A percentile compares a stretch with the other conserved stretches of the same genome.
These are phyloP conservation scores for Myotis pilosus DNA, from an alignment of 2,797 vertebrate species.

Conservation along the genomic window DNA sequence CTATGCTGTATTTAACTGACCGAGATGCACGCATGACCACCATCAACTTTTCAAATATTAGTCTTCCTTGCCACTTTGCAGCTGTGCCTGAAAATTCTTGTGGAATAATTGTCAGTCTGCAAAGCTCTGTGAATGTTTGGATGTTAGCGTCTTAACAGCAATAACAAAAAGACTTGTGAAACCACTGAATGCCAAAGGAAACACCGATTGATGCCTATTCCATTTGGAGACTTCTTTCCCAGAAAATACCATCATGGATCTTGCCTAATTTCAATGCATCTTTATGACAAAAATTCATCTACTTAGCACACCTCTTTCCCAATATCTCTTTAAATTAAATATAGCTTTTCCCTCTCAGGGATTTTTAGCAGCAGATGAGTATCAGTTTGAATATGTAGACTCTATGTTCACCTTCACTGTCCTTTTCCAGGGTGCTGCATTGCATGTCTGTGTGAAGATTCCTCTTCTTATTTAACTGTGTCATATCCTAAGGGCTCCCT, in stretches of 20 bases:
- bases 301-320: not conserved
- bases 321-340: not conserved
- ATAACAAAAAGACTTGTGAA: not conserved
- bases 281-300: not conserved
- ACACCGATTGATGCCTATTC: not conserved
- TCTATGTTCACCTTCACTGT: not conserved
- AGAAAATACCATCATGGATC: slow-evolving; percentile 8
- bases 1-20: not conserved
- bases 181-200: not conserved
- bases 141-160: not conserved
- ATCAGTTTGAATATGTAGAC: not conserved
- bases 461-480: not conserved
- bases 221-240: not conserved
- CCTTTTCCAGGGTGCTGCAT: not conserved
- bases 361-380: slow-evolving; percentile 6
- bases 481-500: not conserved
- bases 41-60: not conserved
- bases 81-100: slow-evolving; percentile 24
- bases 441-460: not conserved
- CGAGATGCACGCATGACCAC: not conserved
- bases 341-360: not conserved
- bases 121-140: slow-evolving; percentile 21
- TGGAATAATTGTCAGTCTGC: not conserved
- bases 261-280: not conserved
- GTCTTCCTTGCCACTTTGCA: not conserved